Evolutionary conservation across 2,113 vertebrate species (phyloP), one percentile per base, ranked within the genome.

Genomic region (Bos indicus): DNA sequence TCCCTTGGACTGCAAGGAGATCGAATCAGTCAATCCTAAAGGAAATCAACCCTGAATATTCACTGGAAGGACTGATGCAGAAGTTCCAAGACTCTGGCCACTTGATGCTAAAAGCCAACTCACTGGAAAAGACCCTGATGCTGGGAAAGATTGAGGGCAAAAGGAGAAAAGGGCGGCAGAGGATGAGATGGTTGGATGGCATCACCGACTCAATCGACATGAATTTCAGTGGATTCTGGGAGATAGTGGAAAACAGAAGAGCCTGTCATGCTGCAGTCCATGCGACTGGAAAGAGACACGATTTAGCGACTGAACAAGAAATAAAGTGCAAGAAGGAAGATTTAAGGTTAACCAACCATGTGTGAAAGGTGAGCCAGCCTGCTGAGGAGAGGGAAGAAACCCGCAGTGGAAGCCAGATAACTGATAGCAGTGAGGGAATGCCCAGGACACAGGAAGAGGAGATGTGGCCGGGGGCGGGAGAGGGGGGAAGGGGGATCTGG

Each of bases 381-480:
- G 78, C 59, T 40, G 25, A 64, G 33, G 21, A 77, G 36, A 14
- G 2, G 14, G 84, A 1, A 67, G 48, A 89, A 57, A n/a, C 3
- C 26, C 11, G 2, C 1, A 0, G 8, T 7, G 25, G 26, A 81
- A 57, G 82, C 28, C 26, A 80, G 40, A n/a, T 11, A 46, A 28
- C 51, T 7, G 11, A 11, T 0, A 13, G 77, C 57, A 15, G 17
- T 17, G n/a, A 80, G 40, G 40, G 40, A 46, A 30, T 11, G 6
- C 21, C 7, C 5, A 46, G 87, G 52, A 62, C 30, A 21, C 84
- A 12, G 57, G 40, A 77, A 28, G 33, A 88, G 48, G 40, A 8
- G 43, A 25, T 36, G 17, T 7, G 5, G 67, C 40, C 2, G 0
- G 74, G 23, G 71, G 40, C 1, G 0, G 71, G 40, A 6, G 12